Conservation (phyloP, 2,113 vertebrate species). For the Strigops habroptila region DNA sequence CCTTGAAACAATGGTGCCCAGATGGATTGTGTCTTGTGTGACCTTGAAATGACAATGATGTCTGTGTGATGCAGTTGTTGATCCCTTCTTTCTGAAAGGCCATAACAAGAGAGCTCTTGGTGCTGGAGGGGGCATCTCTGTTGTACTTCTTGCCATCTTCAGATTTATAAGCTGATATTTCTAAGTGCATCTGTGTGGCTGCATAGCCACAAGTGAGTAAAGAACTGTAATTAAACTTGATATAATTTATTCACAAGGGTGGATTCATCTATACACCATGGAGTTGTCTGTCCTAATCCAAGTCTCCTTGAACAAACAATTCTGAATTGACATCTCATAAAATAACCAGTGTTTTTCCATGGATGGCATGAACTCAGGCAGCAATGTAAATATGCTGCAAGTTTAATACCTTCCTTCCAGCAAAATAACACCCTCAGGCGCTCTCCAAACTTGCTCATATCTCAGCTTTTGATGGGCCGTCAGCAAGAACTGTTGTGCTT, state of each 20-base stretch:
- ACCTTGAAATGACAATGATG: not conserved
- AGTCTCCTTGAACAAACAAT: not conserved
- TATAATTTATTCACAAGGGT: not conserved
- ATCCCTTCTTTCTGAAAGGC: not conserved
- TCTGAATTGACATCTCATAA: constrained; percentile 1
- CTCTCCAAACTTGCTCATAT: not conserved
- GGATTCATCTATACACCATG: not conserved
- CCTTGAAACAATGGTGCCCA: not conserved
- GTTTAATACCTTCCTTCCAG: not conserved
- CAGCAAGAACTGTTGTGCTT: not conserved
- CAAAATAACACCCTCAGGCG: not conserved
- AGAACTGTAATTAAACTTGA: not conserved
- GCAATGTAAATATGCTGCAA: not conserved
- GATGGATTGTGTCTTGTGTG: not conserved
- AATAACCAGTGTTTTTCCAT: not conserved
- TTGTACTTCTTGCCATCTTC: not conserved
- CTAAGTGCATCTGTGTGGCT: not conserved
- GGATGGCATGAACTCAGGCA: not conserved
- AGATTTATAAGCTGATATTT: not conserved
- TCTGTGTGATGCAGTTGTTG: not conserved
- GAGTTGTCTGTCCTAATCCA: constrained; percentile 12
- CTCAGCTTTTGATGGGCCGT: not conserved
- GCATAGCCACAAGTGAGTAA: not conserved
- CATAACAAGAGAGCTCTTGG: not conserved
- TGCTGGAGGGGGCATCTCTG: not conserved